These are phyloP conservation scores for Xestia sexstrigata DNA, from an alignment of 2,888 invertebrate species.

Conservation along the genomic window DNA sequence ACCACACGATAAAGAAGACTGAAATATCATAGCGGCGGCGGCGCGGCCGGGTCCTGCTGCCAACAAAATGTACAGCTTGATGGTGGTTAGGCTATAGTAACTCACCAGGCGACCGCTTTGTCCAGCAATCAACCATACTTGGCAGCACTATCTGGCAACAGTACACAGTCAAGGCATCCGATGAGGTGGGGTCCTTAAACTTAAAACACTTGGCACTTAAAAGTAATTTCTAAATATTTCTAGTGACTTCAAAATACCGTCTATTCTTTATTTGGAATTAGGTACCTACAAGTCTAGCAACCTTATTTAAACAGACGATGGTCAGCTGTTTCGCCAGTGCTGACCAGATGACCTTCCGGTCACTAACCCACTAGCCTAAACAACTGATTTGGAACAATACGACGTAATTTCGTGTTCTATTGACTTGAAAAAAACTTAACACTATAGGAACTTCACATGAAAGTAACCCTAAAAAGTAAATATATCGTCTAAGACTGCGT, in stretches of 20 bases:
- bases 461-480: neutral
- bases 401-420: neutral
- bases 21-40: neutral
- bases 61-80: neutral
- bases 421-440: neutral
- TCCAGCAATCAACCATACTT: neutral
- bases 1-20: too few species aligned
- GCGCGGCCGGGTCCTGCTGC: neutral
- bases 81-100: too few species aligned
- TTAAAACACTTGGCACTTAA: neutral
- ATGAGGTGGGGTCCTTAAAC: too few species aligned
- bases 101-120: neutral
- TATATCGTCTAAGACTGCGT: neutral
- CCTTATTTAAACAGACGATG: neutral
- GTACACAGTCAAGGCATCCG: too few species aligned
- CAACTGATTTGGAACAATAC: conserved; percentile 11
- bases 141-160: neutral
- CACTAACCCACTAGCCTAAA: conserved; percentile 30
- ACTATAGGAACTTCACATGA: neutral
- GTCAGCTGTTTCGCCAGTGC: conserved; percentile 3
- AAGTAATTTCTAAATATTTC: neutral
- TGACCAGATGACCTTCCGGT: conserved; percentile 24
- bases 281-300: neutral
- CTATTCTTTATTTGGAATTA: neutral
- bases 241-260: neutral